These are phyloP conservation scores for Sciurus carolinensis DNA, from an alignment of 2,797 vertebrate genomes.

Conservation along the genomic window DNA sequence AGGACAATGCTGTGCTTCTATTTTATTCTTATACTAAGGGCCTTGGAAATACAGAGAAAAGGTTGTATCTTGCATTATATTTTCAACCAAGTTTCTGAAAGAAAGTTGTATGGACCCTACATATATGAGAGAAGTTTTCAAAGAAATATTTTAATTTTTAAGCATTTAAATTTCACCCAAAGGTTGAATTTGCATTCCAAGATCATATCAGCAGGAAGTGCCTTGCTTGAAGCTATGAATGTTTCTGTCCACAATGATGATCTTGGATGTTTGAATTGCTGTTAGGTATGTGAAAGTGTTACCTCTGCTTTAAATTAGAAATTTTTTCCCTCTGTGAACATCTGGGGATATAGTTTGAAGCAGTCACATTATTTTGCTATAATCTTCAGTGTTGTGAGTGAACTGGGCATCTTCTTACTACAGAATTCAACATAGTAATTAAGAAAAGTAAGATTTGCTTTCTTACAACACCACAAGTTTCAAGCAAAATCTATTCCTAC, in stretches of 20 bases:
- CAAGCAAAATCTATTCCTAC: not conserved
- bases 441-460: not conserved
- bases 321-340: not conserved
- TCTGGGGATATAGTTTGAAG: not conserved
- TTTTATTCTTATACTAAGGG: conserved; percentile 66
- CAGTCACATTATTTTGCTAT: not conserved
- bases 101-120: not conserved
- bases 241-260: not conserved
- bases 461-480: not conserved
- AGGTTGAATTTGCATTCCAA: conserved; percentile 5
- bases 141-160: conserved; percentile 52
- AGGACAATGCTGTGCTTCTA: conserved; percentile 49
- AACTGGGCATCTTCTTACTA: not conserved
- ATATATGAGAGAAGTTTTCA: not conserved
- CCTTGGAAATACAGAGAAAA: conserved; percentile 14
- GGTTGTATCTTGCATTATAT: not conserved
- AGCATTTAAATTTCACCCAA: conserved; percentile 59
- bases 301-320: not conserved
- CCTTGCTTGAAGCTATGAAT: not conserved
- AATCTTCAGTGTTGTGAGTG: not conserved
- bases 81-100: conserved; percentile 63
- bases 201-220: not conserved
- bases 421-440: not conserved
- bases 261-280: not conserved
- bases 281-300: not conserved